Evolutionary conservation across 1,140 invertebrate species (phyloP), one percentile per base, ranked within the genome.

Genomic region (Drosophila albomicans): DNA sequence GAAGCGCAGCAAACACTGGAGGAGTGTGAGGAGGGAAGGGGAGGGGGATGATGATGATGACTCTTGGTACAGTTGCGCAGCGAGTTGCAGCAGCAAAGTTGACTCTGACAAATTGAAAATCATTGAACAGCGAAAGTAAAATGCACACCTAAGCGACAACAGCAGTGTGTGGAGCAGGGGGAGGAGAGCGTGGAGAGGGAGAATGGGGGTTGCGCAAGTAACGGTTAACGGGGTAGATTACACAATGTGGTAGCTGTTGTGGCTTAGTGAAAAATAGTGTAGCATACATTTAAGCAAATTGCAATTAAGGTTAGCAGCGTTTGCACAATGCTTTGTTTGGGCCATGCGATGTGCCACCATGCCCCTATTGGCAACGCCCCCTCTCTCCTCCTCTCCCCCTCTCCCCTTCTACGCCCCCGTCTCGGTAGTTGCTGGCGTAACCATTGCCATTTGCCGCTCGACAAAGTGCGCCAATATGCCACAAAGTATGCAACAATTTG

Each of bases 401-500:
- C 20, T 15, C 6, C 0, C 2, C 15, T 8, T 7, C 20, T n/a
- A n/a, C 20, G 0, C 20, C 20, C 20, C 32, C 4, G 1, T 0
- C 13, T 15, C 16, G 28, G 7, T 16, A 25, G 5, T 28, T 10
- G 30, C 51, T 16, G 43, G 15, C n/a, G 54, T 38, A 32, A 51
- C 43, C 49, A 28, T 63, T 75, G 51, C 77, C 54, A 62, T 49
- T 75, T 62, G 49, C 75, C 58, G 70, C 78, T 64, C 85, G 75
- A 86, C 82, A 86, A 85, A 85, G 82, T 86, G 75, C 75, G 82
- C 82, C 82, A 86, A 86, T 88, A 81, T 74, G 80, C 80, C 79
- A 81, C 84, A 88, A 80, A 89, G 84, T 88, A 88, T 88, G 84
- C 85, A 84, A 88, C 84, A 88, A 84, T 88, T 89, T 88, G 80